These are phyloP conservation scores for Brachymystax lenok DNA, from an alignment of 2,797 vertebrate species.

Conservation along the genomic window DNA sequence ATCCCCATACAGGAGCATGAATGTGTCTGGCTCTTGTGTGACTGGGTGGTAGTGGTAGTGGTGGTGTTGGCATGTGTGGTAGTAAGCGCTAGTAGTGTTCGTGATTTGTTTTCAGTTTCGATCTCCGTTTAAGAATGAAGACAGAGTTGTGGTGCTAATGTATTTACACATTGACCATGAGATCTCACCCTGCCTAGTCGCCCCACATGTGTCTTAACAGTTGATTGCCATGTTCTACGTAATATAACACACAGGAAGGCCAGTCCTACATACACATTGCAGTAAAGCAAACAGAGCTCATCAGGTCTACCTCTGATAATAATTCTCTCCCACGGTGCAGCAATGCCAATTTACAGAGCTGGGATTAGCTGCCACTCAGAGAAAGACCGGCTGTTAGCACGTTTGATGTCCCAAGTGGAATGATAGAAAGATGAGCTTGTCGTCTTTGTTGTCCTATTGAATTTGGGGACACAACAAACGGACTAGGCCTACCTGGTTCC, in stretches of 20 bases:
- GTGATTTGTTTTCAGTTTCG: not conserved
- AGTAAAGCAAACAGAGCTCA: not conserved
- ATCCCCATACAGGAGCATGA: not conserved
- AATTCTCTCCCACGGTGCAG: not conserved
- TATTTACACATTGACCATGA: not conserved
- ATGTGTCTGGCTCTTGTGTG: not conserved
- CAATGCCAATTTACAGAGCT: not conserved
- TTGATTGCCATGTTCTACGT: not conserved
- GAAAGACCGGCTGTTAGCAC: not conserved
- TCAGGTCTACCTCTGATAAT: not conserved
- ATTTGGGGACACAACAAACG: not conserved
- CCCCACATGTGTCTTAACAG: not conserved
- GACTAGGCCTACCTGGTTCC: constrained; percentile 42
- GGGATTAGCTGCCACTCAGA: not conserved
- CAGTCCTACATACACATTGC: not conserved
- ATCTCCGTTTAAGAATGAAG: not conserved
- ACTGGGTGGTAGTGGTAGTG: not conserved
- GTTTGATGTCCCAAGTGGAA: not conserved
- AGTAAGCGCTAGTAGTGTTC: not conserved
- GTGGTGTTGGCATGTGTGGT: not conserved
- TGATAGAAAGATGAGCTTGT: not conserved
- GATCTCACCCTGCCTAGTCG: too few relatives aligned
- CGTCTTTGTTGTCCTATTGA: not conserved
- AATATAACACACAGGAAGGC: not conserved
- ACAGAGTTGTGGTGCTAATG: not conserved